phyloP scores from a whole-genome alignment of 2,113 vertebrate species.

The Chitala chitala region DNA sequence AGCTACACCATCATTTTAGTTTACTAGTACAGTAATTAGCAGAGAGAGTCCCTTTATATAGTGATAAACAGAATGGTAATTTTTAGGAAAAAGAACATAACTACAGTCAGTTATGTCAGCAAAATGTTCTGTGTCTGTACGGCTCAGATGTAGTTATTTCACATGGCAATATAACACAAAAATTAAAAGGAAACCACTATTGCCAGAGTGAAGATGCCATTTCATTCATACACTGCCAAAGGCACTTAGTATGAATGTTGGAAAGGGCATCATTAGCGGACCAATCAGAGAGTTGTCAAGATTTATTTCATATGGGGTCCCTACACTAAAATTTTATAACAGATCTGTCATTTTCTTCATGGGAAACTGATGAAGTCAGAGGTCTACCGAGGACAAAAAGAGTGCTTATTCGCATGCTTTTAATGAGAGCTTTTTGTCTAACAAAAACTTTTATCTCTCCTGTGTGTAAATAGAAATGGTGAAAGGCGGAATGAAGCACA shows the following conservation, averaged over 20 bases:
- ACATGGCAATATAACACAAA: too few relatives aligned
- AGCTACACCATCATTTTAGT: slow-evolving; percentile 4
- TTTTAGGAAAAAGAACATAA: not conserved
- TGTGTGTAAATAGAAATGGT: slow-evolving; percentile 1
- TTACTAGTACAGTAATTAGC: slow-evolving; percentile 16
- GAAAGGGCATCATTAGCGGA: not conserved
- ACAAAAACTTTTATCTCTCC: not conserved
- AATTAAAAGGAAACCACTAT: too few relatives aligned
- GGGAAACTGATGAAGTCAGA: slow-evolving; percentile 48
- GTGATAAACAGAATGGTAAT: not conserved
- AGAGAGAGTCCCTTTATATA: not conserved
- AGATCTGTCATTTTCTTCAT: slow-evolving; percentile 46
- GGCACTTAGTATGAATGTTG: too few relatives aligned
- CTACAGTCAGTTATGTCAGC: not conserved
- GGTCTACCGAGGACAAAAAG: slow-evolving; percentile 19
- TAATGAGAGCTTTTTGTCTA: slow-evolving; percentile 2
- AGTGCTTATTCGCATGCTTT: slow-evolving; percentile 8
- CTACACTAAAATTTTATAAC: slow-evolving; percentile 34
- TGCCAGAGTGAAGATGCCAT: too few relatives aligned
- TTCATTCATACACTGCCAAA: slow-evolving; percentile 1
- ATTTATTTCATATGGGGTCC: slow-evolving; percentile 43
- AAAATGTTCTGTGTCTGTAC: not conserved
- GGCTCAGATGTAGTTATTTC: too few relatives aligned
- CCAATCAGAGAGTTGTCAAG: not conserved
- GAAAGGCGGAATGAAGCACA: slow-evolving; percentile 3